Base-by-base conservation (phyloP, 2,113 vertebrate species). In the Chlamydotis undulata region DNA sequence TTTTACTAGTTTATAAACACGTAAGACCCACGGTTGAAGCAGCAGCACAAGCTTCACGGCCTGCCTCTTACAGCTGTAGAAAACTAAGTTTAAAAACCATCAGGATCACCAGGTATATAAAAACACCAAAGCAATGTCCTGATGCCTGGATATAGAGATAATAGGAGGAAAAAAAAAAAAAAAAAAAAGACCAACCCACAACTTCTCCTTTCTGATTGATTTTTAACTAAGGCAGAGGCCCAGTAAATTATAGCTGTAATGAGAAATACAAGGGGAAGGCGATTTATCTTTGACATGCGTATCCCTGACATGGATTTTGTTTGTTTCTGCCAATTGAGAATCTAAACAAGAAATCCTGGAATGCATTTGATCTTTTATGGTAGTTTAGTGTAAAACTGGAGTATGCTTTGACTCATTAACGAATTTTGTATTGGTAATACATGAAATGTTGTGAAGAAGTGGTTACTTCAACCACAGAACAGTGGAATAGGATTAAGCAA, bases 311-410 rank as follows among this genome's bases (percentile, higher is more conserved):
- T 0, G 64, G 79, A 9, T 47, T 86, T 63, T 50, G 55, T 10
- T 53, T 41, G 86, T 33, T 68, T 91, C 86, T 75, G 76, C 76
- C 90, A 19, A 81, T 60, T 73, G 65, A 63, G 56, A 92, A 63
- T 55, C 89, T 23, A 59, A 89, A 89, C 76, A 64, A 96, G 86
- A 87, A 92, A 92, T 83, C 93, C 89, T 67, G 94, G 68, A 78
- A 55, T 78, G 73, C 41, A 37, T 35, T 87, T 81, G 41, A 68
- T 92, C 65, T 81, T 93, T 77, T 57, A n/a, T 26, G 85, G 88
- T 4, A 53, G 60, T 33, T 95, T 4, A 81, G 86, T 35, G 73
- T 45, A 14, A 91, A 83, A 89, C 0, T 77, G 86, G 60, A 87
- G 83, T 13, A 59, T 35, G 89, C 80, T 75, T 63, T 55, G 76